phyloP scores from a whole-genome alignment of 2,888 invertebrate species.

The Perizoma affinitatum region DNA sequence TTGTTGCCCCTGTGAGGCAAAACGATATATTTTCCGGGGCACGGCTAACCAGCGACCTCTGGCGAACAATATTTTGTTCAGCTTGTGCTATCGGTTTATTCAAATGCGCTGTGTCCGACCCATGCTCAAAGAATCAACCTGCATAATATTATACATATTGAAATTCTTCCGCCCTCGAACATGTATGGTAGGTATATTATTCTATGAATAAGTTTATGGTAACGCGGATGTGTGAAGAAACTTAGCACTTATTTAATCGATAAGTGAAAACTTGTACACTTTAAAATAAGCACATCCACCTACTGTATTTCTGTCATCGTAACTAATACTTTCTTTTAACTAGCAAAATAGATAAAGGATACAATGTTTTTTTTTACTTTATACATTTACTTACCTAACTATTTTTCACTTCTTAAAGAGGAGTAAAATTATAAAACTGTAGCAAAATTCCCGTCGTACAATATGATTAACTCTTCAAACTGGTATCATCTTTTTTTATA shows the following conservation, averaged over 20 bases:
- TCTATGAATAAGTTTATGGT: constrained; percentile 74
- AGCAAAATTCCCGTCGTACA: no score
- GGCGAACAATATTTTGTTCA: constrained; percentile 80
- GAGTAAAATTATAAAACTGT: no score
- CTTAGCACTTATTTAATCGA: constrained; percentile 33
- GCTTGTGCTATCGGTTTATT: constrained; percentile 77
- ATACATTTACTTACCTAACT: no score
- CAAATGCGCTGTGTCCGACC: constrained; percentile 79
- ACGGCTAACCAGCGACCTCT: constrained; percentile 70
- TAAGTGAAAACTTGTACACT: constrained; percentile 33
- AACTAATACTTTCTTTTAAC: no score
- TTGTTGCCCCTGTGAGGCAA: constrained; percentile 60
- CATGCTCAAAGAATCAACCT: constrained; percentile 81
- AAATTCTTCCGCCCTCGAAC: constrained; percentile 76
- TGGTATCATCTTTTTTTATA: no score
- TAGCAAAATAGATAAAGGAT: no score
- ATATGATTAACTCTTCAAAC: no score
- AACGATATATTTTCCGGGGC: constrained; percentile 66
- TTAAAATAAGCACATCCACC: not conserved
- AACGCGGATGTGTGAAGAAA: constrained; percentile 50
- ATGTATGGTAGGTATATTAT: constrained; percentile 66
- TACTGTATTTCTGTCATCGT: no score
- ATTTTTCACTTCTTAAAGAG: no score
- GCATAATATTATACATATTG: constrained; percentile 82
- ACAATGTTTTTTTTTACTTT: no score